These are phyloP conservation scores for Pungitius pungitius DNA, from an alignment of 2,113 vertebrate genomes.

Conservation along the genomic window DNA sequence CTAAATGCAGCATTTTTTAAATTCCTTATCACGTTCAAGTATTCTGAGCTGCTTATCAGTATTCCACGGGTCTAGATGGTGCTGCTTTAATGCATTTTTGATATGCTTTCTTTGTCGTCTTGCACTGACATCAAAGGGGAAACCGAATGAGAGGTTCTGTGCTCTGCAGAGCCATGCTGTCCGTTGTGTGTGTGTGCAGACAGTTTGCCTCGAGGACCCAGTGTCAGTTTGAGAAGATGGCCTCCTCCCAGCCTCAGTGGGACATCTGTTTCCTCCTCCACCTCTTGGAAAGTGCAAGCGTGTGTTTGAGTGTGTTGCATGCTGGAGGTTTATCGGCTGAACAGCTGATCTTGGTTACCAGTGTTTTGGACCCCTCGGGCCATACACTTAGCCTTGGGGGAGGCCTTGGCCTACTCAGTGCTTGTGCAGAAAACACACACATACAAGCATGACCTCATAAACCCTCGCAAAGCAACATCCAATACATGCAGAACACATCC, in stretches of 20 bases:
- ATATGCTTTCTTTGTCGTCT: constrained; percentile 37
- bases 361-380: constrained; percentile 36
- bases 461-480: background rate
- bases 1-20: background rate
- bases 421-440: constrained; percentile 27
- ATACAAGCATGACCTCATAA: constrained; percentile 9
- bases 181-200: constrained; percentile 11
- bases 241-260: constrained; percentile 46
- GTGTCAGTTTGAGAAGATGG: constrained; percentile 26
- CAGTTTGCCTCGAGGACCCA: constrained; percentile 41
- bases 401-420: constrained; percentile 10
- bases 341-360: constrained; percentile 67
- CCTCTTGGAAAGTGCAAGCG: constrained; percentile 15
- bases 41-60: background rate
- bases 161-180: constrained; percentile 30
- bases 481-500: constrained; percentile 7
- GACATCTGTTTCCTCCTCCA: constrained; percentile 64
- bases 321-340: constrained; percentile 46
- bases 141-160: constrained; percentile 26
- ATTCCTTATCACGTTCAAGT: background rate
- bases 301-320: constrained; percentile 22
- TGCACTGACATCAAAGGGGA: constrained; percentile 45
- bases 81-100: constrained; percentile 4
- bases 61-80: constrained; percentile 10
- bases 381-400: constrained; percentile 30